Conservation (phyloP, 2,113 vertebrate species). For the Alligator mississippiensis region DNA sequence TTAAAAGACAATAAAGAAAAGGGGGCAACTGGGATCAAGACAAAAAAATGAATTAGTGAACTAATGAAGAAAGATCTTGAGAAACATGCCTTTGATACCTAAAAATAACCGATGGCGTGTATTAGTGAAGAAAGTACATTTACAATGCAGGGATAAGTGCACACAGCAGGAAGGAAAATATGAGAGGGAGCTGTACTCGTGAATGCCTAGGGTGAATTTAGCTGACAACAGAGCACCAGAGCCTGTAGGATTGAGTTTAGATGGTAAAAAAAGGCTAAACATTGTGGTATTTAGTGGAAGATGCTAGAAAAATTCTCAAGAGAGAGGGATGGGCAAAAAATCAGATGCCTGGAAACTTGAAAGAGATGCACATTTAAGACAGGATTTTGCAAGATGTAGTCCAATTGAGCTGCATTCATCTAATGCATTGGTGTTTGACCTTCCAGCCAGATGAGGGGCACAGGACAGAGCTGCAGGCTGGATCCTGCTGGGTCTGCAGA, state of each 20-base stretch:
- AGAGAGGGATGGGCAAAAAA: slow-evolving; percentile 55
- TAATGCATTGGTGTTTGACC: no score
- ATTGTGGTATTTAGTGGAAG: slow-evolving; percentile 56
- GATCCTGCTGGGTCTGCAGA: no score
- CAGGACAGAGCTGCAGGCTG: neutral
- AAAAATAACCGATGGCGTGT: slow-evolving; percentile 60
- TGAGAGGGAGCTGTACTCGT: slow-evolving; percentile 48
- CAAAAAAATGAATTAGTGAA: slow-evolving; percentile 70
- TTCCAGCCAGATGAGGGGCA: no score
- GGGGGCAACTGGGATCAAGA: slow-evolving; percentile 60
- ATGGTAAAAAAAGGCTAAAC: slow-evolving; percentile 67
- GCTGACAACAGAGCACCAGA: slow-evolving; percentile 69
- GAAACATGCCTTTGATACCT: slow-evolving; percentile 68
- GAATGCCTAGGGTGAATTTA: slow-evolving; percentile 66
- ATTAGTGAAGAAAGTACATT: slow-evolving; percentile 65
- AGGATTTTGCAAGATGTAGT: neutral
- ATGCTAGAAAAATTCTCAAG: slow-evolving; percentile 66
- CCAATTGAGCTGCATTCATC: neutral
- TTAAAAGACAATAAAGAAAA: slow-evolving; percentile 68
- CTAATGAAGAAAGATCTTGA: slow-evolving; percentile 73
- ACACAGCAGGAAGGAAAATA: slow-evolving; percentile 60
- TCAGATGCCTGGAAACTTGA: slow-evolving; percentile 60
- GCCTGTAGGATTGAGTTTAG: slow-evolving; percentile 47
- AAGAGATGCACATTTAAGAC: slow-evolving; percentile 38
- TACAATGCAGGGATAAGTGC: slow-evolving; percentile 65